These are phyloP conservation scores for Rhopalosiphum padi DNA, from an alignment of 1,140 invertebrate species.

Conservation along the genomic window DNA sequence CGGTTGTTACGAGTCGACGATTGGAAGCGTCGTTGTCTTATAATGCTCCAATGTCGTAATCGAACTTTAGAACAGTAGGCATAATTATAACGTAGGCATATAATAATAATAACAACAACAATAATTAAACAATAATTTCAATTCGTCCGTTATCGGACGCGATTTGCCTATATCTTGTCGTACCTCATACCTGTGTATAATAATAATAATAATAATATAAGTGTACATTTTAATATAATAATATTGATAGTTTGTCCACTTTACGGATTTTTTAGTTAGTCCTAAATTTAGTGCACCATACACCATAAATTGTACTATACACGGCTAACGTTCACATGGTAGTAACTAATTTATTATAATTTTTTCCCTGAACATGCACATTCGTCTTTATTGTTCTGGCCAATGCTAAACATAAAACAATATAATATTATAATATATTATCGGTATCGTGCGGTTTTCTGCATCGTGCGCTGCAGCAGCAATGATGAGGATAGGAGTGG, in stretches of 20 bases:
- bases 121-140: neutral
- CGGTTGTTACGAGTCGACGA: conserved; percentile 46
- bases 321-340: neutral
- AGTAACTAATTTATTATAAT: neutral
- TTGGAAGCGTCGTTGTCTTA: conserved; percentile 45
- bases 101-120: conserved; percentile 2
- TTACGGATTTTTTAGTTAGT: neutral
- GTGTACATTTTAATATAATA: neutral
- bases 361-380: neutral
- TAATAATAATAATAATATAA: neutral
- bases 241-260: neutral
- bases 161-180: neutral
- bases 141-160: neutral
- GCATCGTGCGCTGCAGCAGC: neutral
- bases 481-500: neutral
- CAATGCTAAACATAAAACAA: conserved; percentile 19
- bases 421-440: neutral
- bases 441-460: neutral
- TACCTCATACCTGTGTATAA: neutral
- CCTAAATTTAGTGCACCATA: neutral
- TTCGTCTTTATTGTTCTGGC: neutral
- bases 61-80: conserved; percentile 33
- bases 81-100: neutral
- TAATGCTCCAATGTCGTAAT: conserved; percentile 19
- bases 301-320: too few species aligned